phyloP scores from a whole-genome alignment of 2,113 vertebrate species.

The Carassius carassius region DNA sequence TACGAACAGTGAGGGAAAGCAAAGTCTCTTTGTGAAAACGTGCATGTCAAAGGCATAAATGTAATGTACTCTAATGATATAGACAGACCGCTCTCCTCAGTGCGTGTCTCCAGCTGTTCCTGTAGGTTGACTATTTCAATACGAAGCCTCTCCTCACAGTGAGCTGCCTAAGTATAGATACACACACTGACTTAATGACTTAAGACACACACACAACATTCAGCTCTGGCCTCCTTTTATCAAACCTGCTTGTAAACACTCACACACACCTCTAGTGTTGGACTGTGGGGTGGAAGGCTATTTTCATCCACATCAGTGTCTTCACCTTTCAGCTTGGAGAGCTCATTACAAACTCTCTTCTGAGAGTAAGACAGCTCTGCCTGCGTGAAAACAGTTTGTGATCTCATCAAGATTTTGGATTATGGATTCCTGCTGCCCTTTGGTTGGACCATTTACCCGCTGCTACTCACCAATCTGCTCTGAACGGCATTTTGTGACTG shows the following conservation, averaged over 20 bases:
- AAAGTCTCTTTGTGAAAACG: background rate
- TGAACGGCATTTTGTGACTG: constrained; percentile 85
- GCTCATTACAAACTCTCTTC: constrained; percentile 80
- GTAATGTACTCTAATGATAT: background rate
- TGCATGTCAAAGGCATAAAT: background rate
- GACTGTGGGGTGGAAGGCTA: constrained; percentile 42
- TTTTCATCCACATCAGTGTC: constrained; percentile 64
- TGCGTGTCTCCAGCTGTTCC: constrained; percentile 79
- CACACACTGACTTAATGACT: background rate
- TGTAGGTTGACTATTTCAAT: constrained; percentile 87
- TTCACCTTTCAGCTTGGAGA: constrained; percentile 81
- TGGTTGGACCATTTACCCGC: background rate
- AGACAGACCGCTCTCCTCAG: constrained; percentile 73
- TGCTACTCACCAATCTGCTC: constrained; percentile 82
- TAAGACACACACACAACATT: background rate
- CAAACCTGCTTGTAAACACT: background rate
- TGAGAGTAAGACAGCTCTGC: constrained; percentile 81
- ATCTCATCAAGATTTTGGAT: background rate
- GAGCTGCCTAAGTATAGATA: constrained; percentile 71
- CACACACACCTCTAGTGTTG: constrained; percentile 67
- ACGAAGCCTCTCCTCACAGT: constrained; percentile 84
- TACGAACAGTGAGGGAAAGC: too few relatives aligned
- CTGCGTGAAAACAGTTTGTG: background rate
- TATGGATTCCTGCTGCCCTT: background rate
- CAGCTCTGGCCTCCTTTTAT: background rate